phyloP scores from a whole-genome alignment of 2,113 vertebrate genomes.

The Cichladusa arquata region DNA sequence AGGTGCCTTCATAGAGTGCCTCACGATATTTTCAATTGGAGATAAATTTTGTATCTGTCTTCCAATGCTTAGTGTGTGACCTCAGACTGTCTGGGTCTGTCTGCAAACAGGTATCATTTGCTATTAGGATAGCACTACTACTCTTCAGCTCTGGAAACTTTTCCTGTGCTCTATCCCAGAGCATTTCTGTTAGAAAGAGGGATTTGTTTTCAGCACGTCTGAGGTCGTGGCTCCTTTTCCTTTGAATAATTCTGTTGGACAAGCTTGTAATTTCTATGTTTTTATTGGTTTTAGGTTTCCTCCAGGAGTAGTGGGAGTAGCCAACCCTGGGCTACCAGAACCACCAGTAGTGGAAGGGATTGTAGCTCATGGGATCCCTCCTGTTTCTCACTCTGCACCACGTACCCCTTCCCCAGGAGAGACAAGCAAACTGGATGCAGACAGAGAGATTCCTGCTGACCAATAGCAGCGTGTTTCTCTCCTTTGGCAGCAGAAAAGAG shows the following conservation, averaged over 20 bases:
- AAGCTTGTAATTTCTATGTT: conserved; percentile 12
- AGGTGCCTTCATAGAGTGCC: neutral
- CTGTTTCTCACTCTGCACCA: conserved; percentile 80
- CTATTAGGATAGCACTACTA: neutral
- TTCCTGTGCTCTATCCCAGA: neutral
- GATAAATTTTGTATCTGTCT: neutral
- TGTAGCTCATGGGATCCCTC: conserved; percentile 83
- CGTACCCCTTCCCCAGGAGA: conserved; percentile 87
- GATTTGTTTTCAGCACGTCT: neutral
- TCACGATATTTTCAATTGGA: neutral
- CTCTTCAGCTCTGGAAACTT: neutral
- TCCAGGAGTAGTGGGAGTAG: conserved; percentile 84
- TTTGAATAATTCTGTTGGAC: neutral
- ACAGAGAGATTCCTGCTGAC: conserved; percentile 93
- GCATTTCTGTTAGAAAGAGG: neutral
- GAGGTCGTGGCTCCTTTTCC: neutral
- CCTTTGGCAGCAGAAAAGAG: conserved; percentile 40
- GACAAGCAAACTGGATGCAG: conserved; percentile 87
- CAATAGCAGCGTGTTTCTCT: conserved; percentile 82
- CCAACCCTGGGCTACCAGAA: conserved; percentile 81
- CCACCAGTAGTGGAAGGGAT: conserved; percentile 84
- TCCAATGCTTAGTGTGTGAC: neutral
- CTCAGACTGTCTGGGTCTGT: neutral
- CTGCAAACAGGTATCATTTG: neutral
- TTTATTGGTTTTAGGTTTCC: conserved; percentile 81